Conservation (phyloP, 2,113 vertebrate species). For the Xenopus borealis region DNA sequence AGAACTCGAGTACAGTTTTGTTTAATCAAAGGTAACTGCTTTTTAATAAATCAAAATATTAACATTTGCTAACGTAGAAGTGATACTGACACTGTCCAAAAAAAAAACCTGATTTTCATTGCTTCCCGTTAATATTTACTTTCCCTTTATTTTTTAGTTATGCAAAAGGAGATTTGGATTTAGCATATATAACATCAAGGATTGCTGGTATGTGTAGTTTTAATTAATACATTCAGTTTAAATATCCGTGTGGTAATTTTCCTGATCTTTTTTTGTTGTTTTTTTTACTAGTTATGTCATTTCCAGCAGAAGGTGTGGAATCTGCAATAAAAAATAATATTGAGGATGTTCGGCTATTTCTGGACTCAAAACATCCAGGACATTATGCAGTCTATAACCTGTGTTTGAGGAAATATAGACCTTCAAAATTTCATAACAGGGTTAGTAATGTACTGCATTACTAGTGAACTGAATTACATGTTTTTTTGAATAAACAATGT, state of each 20-base stretch:
- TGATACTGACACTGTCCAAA: too few species aligned
- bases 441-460: constrained; percentile 61
- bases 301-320: constrained; percentile 95
- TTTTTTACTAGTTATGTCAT: constrained; percentile 86
- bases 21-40: too few species aligned
- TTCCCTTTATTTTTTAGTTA: constrained; percentile 71
- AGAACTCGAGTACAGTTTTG: too few species aligned
- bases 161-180: constrained; percentile 95
- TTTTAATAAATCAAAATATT: too few species aligned
- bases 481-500: too few species aligned
- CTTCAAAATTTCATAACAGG: constrained; percentile 88
- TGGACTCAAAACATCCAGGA: constrained; percentile 89
- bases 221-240: neutral
- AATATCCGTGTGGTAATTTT: neutral
- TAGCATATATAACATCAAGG: constrained; percentile 95
- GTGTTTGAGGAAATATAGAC: constrained; percentile 82
- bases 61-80: too few species aligned
- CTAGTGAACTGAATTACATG: too few species aligned
- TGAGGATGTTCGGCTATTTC: constrained; percentile 90
- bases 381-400: constrained; percentile 95
- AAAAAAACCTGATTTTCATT: too few species aligned
- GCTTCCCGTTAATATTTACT: too few species aligned
- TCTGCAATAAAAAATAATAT: constrained; percentile 97
- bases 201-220: constrained; percentile 79
- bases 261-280: neutral